Evolutionary conservation across 2,797 vertebrate genomes (phyloP), one percentile per base, ranked within the genome.

Genomic region (Paratrypauchen microcephalus): DNA sequence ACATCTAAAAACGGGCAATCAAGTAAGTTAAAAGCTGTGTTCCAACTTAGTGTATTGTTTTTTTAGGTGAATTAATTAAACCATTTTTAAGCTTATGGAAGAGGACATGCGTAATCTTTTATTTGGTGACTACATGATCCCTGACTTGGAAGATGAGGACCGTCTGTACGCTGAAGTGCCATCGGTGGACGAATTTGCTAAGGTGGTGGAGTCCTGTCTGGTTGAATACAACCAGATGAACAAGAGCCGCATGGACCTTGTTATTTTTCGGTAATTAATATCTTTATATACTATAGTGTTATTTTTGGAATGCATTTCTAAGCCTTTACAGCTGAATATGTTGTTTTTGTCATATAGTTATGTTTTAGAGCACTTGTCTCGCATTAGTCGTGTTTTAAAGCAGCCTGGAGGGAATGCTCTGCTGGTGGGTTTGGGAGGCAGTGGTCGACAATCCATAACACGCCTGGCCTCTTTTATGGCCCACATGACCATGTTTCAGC

Each of bases 61-160:
- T 56, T 24, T 56, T 56, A 13, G 21, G 52, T 21, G 21, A 24
- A 55, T 55, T 55, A 24, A 24, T 56, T 11, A 50, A 54, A 12
- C 9, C 16, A 61, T 41, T 2, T 36, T 66, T 70, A 16, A 99
- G 98, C 79, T 97, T 72, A 93, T 89, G 54, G 97, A 99, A 83
- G 95, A 96, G 82, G 85, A 97, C 74, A 90, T 98, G 93, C 90
- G 90, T 75, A 96, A 90, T 83, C 91, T 99, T 76, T 84, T 98
- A 77, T 99, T 99, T 86, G 98, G 98, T 7, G 97, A 99, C 84
- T 99, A 99, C 80, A 94, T 99, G 96, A 90, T 91, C 74, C 95
- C 96, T 75, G 96, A 99, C 28, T 86, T 95, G 68, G 95, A 97
- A 82, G 95, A 92, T 82, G 92, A 94, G 55, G 95, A 97, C 23